phyloP scores from a whole-genome alignment of 2,888 invertebrate genomes.

The Dynastes tityus region DNA sequence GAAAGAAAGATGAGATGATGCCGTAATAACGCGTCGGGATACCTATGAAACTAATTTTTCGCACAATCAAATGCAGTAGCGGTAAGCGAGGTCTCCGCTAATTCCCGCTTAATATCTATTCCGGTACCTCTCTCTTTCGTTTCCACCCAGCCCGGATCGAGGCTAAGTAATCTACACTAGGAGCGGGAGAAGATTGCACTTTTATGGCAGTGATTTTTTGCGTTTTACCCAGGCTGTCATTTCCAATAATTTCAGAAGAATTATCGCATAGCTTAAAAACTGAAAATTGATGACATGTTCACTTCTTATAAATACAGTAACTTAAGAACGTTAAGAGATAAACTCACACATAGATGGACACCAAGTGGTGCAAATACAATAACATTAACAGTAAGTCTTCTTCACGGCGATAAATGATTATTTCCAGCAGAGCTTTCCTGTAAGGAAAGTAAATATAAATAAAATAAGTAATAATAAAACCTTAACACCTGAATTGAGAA shows the following conservation, averaged over 20 bases:
- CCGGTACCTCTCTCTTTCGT: constrained; percentile 56
- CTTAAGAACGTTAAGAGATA: no score
- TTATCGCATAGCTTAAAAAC: no score
- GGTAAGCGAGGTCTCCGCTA: constrained; percentile 33
- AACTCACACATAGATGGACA: no score
- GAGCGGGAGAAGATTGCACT: constrained; percentile 24
- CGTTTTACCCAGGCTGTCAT: constrained; percentile 24
- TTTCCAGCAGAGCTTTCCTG: no score
- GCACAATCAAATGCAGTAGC: constrained; percentile 58
- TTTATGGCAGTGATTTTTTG: constrained; percentile 37
- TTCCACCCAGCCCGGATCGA: neutral
- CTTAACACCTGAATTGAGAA: no score
- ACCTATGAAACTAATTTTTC: constrained; percentile 55
- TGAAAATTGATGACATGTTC: no score
- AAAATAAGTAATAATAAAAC: no score
- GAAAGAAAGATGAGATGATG: constrained; percentile 48
- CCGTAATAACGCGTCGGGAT: constrained; percentile 49
- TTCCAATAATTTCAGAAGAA: neutral
- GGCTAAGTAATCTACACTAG: constrained; percentile 30
- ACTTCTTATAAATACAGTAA: no score
- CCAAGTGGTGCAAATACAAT: no score
- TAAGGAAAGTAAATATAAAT: no score
- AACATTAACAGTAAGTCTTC: no score
- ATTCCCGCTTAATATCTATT: constrained; percentile 63
- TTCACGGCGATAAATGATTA: no score